Evolutionary conservation across 2,797 vertebrate genomes (phyloP).

Genomic region (Artibeus lituratus): DNA sequence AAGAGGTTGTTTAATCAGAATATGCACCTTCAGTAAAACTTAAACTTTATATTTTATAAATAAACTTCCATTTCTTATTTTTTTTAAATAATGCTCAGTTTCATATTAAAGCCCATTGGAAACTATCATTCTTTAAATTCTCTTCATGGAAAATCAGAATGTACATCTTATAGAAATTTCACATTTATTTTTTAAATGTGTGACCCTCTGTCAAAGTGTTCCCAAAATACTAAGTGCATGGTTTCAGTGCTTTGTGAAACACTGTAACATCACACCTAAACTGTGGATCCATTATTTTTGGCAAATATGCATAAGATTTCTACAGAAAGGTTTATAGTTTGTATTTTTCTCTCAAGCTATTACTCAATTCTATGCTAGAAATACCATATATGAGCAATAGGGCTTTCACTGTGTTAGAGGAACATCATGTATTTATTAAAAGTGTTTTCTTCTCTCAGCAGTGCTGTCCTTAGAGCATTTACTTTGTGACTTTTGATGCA

Average conservation of each 20-base stretch:
- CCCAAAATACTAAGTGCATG: background rate
- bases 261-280: background rate
- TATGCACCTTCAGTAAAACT: background rate
- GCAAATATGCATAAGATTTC: background rate
- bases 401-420: background rate
- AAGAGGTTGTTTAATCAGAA: background rate
- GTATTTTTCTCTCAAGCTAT: conserved; percentile 26
- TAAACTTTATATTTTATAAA: background rate
- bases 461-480: background rate
- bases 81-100: background rate
- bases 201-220: background rate
- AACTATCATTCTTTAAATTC: background rate
- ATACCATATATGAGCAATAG: conserved; percentile 22
- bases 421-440: conserved; percentile 20
- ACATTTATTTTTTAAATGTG: background rate
- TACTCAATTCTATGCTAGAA: background rate
- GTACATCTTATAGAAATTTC: background rate
- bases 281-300: too few relatives aligned
- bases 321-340: background rate
- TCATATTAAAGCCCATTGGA: background rate
- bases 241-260: background rate
- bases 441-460: background rate
- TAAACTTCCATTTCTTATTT: background rate
- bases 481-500: background rate
- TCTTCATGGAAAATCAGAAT: background rate